Evolutionary conservation across 2,797 vertebrate species (phyloP).

Genomic region (Epinephelus malabaricus): DNA sequence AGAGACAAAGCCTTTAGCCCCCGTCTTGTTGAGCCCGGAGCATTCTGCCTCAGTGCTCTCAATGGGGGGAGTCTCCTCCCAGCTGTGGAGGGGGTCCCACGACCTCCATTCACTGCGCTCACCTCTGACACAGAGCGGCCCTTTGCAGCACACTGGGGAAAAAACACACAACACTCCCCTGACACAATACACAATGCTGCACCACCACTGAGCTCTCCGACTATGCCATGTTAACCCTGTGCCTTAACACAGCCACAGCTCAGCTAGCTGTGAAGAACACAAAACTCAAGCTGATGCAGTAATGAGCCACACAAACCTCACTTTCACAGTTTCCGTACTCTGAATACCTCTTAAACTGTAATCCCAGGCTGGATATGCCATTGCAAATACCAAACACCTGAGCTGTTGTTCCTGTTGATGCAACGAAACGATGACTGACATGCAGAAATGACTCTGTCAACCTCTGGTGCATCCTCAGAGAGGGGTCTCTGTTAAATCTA

Average conservation of each 20-base stretch:
- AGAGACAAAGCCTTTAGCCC: slow-evolving; percentile 80
- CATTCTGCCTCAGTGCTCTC: slow-evolving; percentile 75
- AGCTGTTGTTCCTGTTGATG: slow-evolving; percentile 23
- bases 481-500: slow-evolving; percentile 61
- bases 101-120: slow-evolving; percentile 76
- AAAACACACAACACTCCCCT: slow-evolving; percentile 73
- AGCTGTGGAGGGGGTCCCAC: slow-evolving; percentile 60
- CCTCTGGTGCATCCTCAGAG: slow-evolving; percentile 39
- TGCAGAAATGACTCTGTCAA: slow-evolving; percentile 45
- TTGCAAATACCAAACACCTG: slow-evolving; percentile 3
- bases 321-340: background rate
- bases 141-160: slow-evolving; percentile 72
- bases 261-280: background rate
- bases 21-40: slow-evolving; percentile 61
- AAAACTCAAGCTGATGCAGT: slow-evolving; percentile 5
- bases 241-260: slow-evolving; percentile 15
- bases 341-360: background rate
- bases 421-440: slow-evolving; percentile 34
- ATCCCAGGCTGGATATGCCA: background rate
- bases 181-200: slow-evolving; percentile 54
- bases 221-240: slow-evolving; percentile 25
- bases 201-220: slow-evolving; percentile 30
- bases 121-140: slow-evolving; percentile 81
- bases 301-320: slow-evolving; percentile 3
- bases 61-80: slow-evolving; percentile 63